Percentiles rank a stretch among this genome's conserved stretches.
Conservation (phyloP, 2,113 vertebrate species). For the Propithecus coquereli region DNA sequence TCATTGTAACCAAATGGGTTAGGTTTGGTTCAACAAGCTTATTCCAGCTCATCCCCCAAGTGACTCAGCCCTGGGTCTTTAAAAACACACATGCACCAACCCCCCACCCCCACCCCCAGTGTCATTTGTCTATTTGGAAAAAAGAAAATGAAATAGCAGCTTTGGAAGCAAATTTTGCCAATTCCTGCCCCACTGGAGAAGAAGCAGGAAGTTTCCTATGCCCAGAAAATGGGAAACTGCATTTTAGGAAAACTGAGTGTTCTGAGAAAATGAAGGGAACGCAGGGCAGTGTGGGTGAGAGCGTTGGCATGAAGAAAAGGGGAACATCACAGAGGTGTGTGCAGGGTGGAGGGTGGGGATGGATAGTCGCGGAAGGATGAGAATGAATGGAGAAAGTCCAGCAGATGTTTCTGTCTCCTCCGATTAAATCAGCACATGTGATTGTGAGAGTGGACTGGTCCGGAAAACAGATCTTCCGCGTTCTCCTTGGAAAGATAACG, state of each 20-base stretch:
- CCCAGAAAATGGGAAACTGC: not conserved
- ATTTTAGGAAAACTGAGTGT: not conserved
- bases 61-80: not conserved
- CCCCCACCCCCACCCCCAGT: not conserved
- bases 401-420: not conserved
- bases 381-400: not conserved
- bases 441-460: not conserved
- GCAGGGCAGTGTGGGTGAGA: not conserved
- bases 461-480: not conserved
- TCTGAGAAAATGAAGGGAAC: not conserved
- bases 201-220: not conserved
- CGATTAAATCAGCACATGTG: not conserved
- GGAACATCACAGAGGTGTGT: not conserved
- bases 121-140: not conserved
- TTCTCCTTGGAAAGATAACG: not conserved
- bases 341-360: no score
- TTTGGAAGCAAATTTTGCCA: not conserved
- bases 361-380: fast-evolving
- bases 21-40: slow-evolving; percentile 11
- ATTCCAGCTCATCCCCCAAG: not conserved
- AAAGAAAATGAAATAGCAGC: not conserved
- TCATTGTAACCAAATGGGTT: slow-evolving; percentile 25
- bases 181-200: not conserved
- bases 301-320: not conserved
- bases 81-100: not conserved